These are phyloP conservation scores for Aleiodes alternator DNA, from an alignment of 2,888 invertebrate genomes.

Conservation along the genomic window DNA sequence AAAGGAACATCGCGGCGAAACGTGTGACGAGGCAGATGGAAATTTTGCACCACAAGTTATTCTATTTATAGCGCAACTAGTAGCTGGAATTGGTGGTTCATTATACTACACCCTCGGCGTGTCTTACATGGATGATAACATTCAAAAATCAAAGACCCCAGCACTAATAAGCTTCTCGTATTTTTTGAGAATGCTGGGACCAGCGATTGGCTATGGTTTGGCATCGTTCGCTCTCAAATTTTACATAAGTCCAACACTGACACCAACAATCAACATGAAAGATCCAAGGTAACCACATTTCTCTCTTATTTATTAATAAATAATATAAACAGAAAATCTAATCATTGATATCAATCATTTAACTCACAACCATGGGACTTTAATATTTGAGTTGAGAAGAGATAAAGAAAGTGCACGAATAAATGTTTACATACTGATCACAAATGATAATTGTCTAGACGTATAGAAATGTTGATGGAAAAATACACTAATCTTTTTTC, in stretches of 20 bases:
- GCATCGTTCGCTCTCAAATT: slow-evolving; percentile 81
- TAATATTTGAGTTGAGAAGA: not conserved
- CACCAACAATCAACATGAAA: slow-evolving; percentile 80
- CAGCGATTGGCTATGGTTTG: slow-evolving; percentile 82
- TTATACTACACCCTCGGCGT: slow-evolving; percentile 83
- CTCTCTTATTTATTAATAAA: not conserved
- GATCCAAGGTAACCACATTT: slow-evolving; percentile 77
- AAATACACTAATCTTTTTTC: not conserved
- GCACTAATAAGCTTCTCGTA: slow-evolving; percentile 83
- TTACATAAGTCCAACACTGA: slow-evolving; percentile 81
- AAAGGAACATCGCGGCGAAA: slow-evolving; percentile 66
- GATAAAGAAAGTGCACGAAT: not conserved
- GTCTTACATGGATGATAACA: slow-evolving; percentile 86
- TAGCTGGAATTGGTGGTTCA: slow-evolving; percentile 84
- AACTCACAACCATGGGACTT: not conserved
- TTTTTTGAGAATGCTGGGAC: slow-evolving; percentile 83
- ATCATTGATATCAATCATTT: not conserved
- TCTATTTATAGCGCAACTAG: slow-evolving; percentile 82
- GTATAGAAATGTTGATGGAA: not conserved
- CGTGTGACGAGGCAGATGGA: slow-evolving; percentile 76
- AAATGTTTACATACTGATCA: not conserved
- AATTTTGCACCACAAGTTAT: slow-evolving; percentile 80
- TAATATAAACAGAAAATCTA: slow-evolving; percentile 9
- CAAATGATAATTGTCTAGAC: slow-evolving; percentile 24
- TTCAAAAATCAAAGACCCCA: slow-evolving; percentile 85